Evolutionary conservation across 2,113 vertebrate genomes (phyloP).

Genomic region (Cromileptes altivelis): DNA sequence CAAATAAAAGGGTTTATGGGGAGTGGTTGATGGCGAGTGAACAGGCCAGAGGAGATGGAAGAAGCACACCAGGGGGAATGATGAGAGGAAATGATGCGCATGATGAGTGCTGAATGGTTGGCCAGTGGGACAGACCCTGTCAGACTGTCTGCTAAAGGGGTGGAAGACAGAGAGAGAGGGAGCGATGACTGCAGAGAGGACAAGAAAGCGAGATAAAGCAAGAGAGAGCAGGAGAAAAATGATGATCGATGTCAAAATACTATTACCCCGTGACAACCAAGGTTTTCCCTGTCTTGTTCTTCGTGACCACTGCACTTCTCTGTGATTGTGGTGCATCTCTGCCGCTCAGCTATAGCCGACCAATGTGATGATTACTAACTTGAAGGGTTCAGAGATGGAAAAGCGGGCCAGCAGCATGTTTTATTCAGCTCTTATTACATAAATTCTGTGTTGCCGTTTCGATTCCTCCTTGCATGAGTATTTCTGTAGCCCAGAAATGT

Average conservation of each 20-base stretch:
- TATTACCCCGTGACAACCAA: slow-evolving; percentile 61
- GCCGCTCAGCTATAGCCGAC: slow-evolving; percentile 9
- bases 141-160: slow-evolving; percentile 76
- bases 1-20: slow-evolving; percentile 60
- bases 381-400: slow-evolving; percentile 51
- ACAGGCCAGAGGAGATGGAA: slow-evolving; percentile 72
- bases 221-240: slow-evolving; percentile 47
- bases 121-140: slow-evolving; percentile 81
- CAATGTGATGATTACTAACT: slow-evolving; percentile 39
- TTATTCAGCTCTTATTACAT: slow-evolving; percentile 79
- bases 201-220: slow-evolving; percentile 52
- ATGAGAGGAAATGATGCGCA: slow-evolving; percentile 82
- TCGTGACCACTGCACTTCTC: slow-evolving; percentile 34
- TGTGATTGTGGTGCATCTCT: slow-evolving; percentile 28
- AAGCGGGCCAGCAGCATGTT: slow-evolving; percentile 71
- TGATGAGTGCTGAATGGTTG: slow-evolving; percentile 82
- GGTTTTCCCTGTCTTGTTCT: slow-evolving; percentile 45
- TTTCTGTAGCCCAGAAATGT: slow-evolving; percentile 77
- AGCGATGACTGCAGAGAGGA: slow-evolving; percentile 48
- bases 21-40: slow-evolving; percentile 60
- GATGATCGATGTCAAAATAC: slow-evolving; percentile 69
- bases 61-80: slow-evolving; percentile 73
- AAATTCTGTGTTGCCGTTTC: slow-evolving; percentile 63
- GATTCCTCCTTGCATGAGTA: slow-evolving; percentile 54
- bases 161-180: slow-evolving; percentile 54